Evolutionary conservation across 2,113 vertebrate species (phyloP).

Genomic region (Microtus montanus): DNA sequence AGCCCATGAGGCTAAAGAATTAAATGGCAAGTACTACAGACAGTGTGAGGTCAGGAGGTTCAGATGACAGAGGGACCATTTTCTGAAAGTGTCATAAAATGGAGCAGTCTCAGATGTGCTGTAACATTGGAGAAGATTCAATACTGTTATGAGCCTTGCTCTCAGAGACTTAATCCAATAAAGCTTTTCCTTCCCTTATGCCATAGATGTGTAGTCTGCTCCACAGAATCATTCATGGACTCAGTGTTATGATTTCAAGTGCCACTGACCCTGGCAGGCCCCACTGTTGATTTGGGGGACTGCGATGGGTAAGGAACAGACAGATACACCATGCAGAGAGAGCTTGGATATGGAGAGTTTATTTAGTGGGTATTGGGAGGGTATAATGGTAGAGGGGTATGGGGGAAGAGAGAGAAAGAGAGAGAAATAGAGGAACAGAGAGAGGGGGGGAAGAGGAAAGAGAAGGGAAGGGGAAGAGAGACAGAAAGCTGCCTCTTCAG

Average conservation of each 20-base stretch:
- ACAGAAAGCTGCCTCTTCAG: too few species aligned
- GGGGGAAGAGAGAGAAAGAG: too few species aligned
- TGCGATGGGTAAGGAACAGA: rapidly evolving
- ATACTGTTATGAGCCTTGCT: neutral
- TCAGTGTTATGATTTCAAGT: too few species aligned
- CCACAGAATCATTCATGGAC: neutral
- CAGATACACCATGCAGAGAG: too few species aligned
- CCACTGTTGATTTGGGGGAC: too few species aligned
- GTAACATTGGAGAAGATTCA: neutral
- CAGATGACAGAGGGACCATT: neutral
- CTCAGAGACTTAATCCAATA: neutral
- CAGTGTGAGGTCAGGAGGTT: neutral
- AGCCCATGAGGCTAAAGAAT: neutral
- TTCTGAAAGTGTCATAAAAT: neutral
- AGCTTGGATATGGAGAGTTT: too few species aligned
- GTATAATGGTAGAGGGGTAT: too few species aligned
- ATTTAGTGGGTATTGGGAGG: too few species aligned
- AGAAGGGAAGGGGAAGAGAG: too few species aligned
- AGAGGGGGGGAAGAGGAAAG: too few species aligned
- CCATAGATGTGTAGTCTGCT: neutral
- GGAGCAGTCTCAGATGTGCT: neutral
- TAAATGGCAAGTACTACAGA: neutral
- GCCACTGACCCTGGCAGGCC: too few species aligned
- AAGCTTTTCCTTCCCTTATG: neutral
- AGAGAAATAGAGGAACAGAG: too few species aligned